Evolutionary conservation across 2,888 invertebrate species (phyloP), one percentile per base, ranked within the genome.

Genomic region (Chromoteleia sp.): DNA sequence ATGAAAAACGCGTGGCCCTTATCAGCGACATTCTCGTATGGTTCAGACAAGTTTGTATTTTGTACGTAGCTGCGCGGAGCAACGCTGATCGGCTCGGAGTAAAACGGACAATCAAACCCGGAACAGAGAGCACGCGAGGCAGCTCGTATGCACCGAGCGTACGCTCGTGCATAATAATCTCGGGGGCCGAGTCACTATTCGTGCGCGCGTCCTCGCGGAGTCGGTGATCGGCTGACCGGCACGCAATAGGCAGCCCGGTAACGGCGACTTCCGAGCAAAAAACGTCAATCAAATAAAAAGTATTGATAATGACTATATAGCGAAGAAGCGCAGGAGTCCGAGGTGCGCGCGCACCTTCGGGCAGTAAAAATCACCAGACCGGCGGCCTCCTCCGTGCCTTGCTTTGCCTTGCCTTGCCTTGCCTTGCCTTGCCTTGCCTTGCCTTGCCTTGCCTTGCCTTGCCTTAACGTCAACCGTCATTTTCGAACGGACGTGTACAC

Each of bases 71-170:
- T 71, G 70, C 58, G 71, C 52, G 67, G 50, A 58, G 74, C 56
- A 73, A 77, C 77, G 59, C 56, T 59, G 81, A 83, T 79, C 82
- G 71, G 71, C 63, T 73, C 76, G 59, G 71, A 79, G 81, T 82
- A 82, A 74, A 83, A 83, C 70, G 82, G 84, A 85, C 87, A 85
- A 85, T 86, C 87, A 83, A 81, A 87, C 86, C 87, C 85, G 86
- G 86, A 85, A 85, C 85, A 79, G 63, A 50, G 76, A 68, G 81
- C 82, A 84, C 83, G 77, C 76, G 80, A 77, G 17, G 76, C 73
- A 74, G 78, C 68, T 59, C 68, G 79, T 54, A 59, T 63, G 70
- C 81, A 63, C 85, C 25, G 25, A 25, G 25, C 25, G 25, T 25
- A 59, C 25, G 33, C 76, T 45, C 63, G 77, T 86, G 86, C 87